Evolutionary conservation across 2,888 invertebrate genomes (phyloP), one percentile per base, ranked within the genome.

Genomic region (Apamea anceps): DNA sequence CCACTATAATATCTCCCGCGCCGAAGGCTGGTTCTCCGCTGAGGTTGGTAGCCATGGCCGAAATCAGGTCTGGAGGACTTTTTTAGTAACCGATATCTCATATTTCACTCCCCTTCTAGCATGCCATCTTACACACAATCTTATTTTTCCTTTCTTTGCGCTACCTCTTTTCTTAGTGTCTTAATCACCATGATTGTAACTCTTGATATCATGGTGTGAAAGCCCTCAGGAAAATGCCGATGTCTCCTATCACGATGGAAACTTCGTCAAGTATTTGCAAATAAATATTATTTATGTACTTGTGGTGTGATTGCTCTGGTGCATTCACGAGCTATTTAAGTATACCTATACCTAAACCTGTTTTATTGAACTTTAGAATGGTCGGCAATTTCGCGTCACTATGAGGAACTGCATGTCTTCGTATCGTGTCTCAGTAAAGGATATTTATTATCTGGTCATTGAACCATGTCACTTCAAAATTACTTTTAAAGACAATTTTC

Each of bases 341-440:
- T 85, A 80, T 48, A 82, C 74, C 45, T 60, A 45, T 75, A 80
- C 51, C 65, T 72, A 66, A 77, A 80, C 77, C 45, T 42, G 84
- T 87, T 85, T 57, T 85, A 85, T 67, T 79, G 85, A 81, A 84
- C 88, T 85, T 85, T 85, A 77, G 71, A 75, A 21, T 57, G 66
- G n/a, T 57, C 28, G 51, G 73, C 68, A 67, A 71, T 72, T 76
- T 65, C 28, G n/a, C 65, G 28, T 81, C 65, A 42, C 25, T 67
- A 74, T 66, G 28, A 86, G 76, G 87, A 82, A 86, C 28, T 76
- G 63, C n/a, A 63, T 21, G 45, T 65, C 62, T 83, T 71, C 63
- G 57, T 25, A 79, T 57, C 48, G 48, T 57, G 15, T 51, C 18
- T 48, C 57, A 6, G 25, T 42, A 32, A 65, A 76, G 45, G 28